Percentiles rank a stretch among this genome's conserved stretches.
Conservation (phyloP, 2,797 vertebrate genomes). For the Acestrorhynchus altus region DNA sequence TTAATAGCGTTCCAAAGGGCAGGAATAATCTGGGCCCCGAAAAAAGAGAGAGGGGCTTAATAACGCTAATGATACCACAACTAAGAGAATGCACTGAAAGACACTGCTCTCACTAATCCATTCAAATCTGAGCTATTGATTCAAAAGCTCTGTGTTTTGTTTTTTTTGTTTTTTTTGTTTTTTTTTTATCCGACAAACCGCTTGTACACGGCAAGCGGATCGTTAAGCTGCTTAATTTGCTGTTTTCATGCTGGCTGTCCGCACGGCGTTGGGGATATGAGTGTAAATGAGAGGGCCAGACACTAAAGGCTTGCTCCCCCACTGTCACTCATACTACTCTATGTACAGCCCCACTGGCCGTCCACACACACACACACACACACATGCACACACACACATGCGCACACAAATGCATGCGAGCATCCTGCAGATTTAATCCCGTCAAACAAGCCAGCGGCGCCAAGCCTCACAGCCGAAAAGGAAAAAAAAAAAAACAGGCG, state of each 20-base stretch:
- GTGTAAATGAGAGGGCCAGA: conserved; percentile 66
- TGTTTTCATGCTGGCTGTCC: conserved; percentile 58
- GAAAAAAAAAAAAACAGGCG: conserved; percentile 40
- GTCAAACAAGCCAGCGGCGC: conserved; percentile 65
- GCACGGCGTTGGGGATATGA: conserved; percentile 52
- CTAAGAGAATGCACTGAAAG: conserved; percentile 61
- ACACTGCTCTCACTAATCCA: conserved; percentile 66
- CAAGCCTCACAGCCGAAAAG: conserved; percentile 49
- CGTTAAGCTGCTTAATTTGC: conserved; percentile 73
- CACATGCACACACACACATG: too few relatives aligned
- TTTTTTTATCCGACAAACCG: conserved; percentile 63
- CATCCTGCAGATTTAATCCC: conserved; percentile 72
- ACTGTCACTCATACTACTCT: conserved; percentile 58
- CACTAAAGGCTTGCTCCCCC: conserved; percentile 66
- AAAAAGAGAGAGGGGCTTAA: conserved; percentile 48
- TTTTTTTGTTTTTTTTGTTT: conserved; percentile 44
- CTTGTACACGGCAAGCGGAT: conserved; percentile 67
- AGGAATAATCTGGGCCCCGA: conserved; percentile 43
- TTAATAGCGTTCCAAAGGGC: conserved; percentile 53
- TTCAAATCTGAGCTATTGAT: conserved; percentile 71
- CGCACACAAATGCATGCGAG: not conserved
- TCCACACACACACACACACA: conserved; percentile 41
- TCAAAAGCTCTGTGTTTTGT: conserved; percentile 64
- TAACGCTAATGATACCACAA: conserved; percentile 57
- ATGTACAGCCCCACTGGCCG: conserved; percentile 52